These are phyloP conservation scores for Sphaerophoria taeniata DNA, from an alignment of 2,888 invertebrate genomes.

Conservation along the genomic window DNA sequence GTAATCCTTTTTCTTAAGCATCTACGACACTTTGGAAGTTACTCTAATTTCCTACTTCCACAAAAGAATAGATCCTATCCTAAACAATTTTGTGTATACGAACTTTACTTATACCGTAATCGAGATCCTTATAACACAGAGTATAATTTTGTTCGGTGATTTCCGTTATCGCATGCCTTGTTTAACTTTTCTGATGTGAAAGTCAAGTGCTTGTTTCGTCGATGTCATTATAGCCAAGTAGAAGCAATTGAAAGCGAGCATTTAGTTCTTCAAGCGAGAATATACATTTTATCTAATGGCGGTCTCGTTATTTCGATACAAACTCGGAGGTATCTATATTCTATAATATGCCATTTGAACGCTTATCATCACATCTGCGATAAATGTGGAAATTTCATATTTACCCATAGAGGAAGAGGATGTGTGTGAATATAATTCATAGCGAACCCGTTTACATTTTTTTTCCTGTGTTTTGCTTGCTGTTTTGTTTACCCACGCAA, in stretches of 20 bases:
- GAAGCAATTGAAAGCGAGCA: slow-evolving; percentile 3
- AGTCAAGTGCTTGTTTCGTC: slow-evolving; percentile 23
- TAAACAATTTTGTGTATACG: slow-evolving; percentile 24
- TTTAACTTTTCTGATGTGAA: slow-evolving; percentile 36
- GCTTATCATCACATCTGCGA: slow-evolving; percentile 12
- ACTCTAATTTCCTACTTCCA: background rate
- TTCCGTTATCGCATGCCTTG: slow-evolving; percentile 25
- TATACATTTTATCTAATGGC: slow-evolving; percentile 22
- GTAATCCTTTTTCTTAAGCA: slow-evolving; percentile 5
- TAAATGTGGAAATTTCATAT: background rate
- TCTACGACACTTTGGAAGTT: slow-evolving; percentile 9
- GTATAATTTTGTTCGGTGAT: slow-evolving; percentile 25
- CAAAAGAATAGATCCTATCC: slow-evolving; percentile 7
- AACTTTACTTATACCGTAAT: slow-evolving; percentile 13
- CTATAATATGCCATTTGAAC: background rate
- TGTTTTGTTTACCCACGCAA: no score
- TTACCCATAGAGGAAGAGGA: background rate
- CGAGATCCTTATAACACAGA: slow-evolving; percentile 16
- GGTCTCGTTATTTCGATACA: no score
- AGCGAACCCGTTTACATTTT: background rate
- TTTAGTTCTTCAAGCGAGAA: slow-evolving; percentile 28
- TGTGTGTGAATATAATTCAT: slow-evolving; percentile 26
- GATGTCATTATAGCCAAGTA: slow-evolving; percentile 43
- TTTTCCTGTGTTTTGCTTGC: no score
- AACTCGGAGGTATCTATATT: no score